These are phyloP conservation scores for Xestia ashworthii DNA, from an alignment of 2,888 invertebrate genomes.

Conservation along the genomic window DNA sequence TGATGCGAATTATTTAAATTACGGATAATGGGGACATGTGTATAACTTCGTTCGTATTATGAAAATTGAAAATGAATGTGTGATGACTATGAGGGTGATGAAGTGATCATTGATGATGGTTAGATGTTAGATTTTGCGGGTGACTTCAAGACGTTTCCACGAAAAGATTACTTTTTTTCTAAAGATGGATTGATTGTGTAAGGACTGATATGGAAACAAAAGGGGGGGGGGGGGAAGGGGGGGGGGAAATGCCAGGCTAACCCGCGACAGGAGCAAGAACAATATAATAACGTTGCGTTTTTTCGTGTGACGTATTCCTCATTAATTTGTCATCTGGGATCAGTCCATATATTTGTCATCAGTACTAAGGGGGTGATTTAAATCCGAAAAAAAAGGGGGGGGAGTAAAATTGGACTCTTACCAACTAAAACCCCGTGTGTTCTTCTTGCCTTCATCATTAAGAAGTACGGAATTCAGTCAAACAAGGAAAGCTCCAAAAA, in stretches of 20 bases:
- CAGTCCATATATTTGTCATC: too few relatives aligned
- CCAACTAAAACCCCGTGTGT: not conserved
- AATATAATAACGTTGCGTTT: not conserved
- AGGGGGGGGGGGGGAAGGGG: too few relatives aligned
- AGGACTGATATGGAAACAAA: too few relatives aligned
- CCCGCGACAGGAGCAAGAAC: too few relatives aligned
- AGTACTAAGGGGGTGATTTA: too few relatives aligned
- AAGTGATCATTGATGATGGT: not conserved
- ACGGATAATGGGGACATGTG: not conserved
- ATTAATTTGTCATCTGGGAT: too few relatives aligned
- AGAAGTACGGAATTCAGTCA: not conserved
- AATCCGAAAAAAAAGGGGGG: too few relatives aligned
- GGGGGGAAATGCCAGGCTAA: too few relatives aligned
- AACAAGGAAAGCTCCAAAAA: too few relatives aligned
- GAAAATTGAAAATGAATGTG: not conserved
- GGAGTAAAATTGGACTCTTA: not conserved
- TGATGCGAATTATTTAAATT: conserved; percentile 41
- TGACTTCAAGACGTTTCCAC: not conserved
- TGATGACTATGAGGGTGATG: too few relatives aligned
- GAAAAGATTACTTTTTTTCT: not conserved
- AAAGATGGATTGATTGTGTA: too few relatives aligned
- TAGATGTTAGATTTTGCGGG: not conserved
- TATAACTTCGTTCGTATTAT: too few relatives aligned
- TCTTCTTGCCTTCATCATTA: not conserved
- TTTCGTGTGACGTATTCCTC: not conserved